Evolutionary conservation across 2,797 vertebrate genomes (phyloP).

Genomic region (Spheniscus humboldti): DNA sequence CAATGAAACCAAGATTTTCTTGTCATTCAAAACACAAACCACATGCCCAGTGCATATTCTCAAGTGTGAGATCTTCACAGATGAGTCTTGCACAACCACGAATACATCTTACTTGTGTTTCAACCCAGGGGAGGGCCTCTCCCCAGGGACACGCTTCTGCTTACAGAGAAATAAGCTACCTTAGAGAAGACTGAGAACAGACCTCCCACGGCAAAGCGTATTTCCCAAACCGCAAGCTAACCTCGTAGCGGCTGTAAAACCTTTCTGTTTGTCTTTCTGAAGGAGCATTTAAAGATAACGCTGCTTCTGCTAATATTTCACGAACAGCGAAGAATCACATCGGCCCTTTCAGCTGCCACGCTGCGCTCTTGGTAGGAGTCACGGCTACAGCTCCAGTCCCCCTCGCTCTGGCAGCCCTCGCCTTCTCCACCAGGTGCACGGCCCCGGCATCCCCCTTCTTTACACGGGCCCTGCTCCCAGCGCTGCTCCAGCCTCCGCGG

Average conservation of each 20-base stretch:
- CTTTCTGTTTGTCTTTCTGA: neutral
- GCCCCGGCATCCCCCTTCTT: neutral
- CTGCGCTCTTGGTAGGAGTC: rapidly evolving
- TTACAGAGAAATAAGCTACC: neutral
- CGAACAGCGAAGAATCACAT: rapidly evolving
- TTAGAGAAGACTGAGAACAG: neutral
- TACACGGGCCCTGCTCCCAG: neutral
- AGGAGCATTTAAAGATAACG: rapidly evolving
- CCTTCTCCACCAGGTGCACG: rapidly evolving
- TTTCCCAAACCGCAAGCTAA: neutral
- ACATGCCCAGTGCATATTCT: rapidly evolving
- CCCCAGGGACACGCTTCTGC: neutral
- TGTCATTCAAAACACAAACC: neutral
- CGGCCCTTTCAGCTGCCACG: neutral
- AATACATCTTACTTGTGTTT: neutral
- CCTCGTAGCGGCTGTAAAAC: neutral
- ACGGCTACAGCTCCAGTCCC: rapidly evolving
- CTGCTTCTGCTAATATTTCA: rapidly evolving
- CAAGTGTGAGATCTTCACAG: neutral
- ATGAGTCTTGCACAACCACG: neutral
- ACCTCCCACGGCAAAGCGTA: rapidly evolving
- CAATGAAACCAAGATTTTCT: neutral
- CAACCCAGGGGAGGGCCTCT: neutral
- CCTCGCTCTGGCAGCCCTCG: neutral
- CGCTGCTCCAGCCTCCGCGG: neutral